A percentile compares a stretch with the other conserved stretches of the same genome.
Evolutionary conservation across 2,888 invertebrate genomes (phyloP).

Genomic region (Cryptus armator): DNA sequence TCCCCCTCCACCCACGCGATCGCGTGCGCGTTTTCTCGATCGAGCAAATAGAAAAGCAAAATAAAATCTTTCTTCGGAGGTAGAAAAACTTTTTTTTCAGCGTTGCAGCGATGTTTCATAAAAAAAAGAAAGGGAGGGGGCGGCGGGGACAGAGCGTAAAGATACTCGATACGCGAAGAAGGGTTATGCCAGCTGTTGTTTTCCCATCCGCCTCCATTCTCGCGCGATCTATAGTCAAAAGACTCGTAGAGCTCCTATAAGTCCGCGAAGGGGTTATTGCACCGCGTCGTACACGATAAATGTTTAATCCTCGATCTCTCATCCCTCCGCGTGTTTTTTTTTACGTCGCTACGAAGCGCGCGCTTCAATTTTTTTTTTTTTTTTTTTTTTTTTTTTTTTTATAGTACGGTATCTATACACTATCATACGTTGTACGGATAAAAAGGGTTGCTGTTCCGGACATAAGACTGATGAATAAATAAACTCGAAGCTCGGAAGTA

Average conservation of each 20-base stretch:
- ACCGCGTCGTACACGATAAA: constrained; percentile 38
- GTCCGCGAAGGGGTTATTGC: constrained; percentile 59
- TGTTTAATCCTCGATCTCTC: constrained; percentile 35
- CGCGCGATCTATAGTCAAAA: constrained; percentile 30
- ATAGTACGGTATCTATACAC: not conserved
- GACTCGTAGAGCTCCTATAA: constrained; percentile 28
- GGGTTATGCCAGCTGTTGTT: not conserved
- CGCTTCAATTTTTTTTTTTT: constrained; percentile 49
- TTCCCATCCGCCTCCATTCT: constrained; percentile 19
- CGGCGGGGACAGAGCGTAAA: not conserved
- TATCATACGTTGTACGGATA: not conserved
- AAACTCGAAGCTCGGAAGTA: constrained; percentile 1
- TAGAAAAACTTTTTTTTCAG: not conserved
- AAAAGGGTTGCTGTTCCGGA: constrained; percentile 11
- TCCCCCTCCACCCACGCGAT: not conserved
- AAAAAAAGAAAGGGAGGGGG: not conserved
- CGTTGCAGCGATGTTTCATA: not conserved
- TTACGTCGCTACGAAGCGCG: constrained; percentile 28
- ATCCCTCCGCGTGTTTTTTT: not conserved
- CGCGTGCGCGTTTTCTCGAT: constrained; percentile 6
- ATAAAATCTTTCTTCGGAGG: constrained; percentile 9
- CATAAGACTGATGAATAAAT: constrained; percentile 48
- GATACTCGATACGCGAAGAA: not conserved
- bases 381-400: not conserved
- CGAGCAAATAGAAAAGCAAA: constrained; percentile 31